Percentiles rank a stretch among this genome's conserved stretches.
These are phyloP conservation scores for Poecilia gillii DNA, from an alignment of 2,797 vertebrate genomes.

Conservation along the genomic window DNA sequence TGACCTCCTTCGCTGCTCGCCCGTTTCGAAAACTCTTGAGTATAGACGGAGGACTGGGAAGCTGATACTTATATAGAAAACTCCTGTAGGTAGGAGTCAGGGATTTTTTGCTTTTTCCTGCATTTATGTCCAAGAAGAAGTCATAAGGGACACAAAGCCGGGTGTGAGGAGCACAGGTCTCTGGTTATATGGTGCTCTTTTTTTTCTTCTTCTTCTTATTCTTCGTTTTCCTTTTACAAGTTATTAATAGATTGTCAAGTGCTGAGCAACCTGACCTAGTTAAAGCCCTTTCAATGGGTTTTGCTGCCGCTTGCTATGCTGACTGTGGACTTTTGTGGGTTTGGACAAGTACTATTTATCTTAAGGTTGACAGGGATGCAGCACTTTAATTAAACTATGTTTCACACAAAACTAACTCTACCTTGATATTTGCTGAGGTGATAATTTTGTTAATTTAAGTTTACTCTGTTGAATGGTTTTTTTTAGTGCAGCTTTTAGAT, in stretches of 20 bases:
- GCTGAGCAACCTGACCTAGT: slow-evolving; percentile 67
- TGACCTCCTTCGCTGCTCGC: slow-evolving; percentile 56
- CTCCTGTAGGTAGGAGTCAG: slow-evolving; percentile 49
- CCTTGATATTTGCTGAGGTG: not conserved
- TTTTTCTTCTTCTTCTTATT: not conserved
- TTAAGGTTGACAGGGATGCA: not conserved
- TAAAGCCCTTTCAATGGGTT: slow-evolving; percentile 60
- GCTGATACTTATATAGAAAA: slow-evolving; percentile 35
- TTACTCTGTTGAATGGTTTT: not conserved
- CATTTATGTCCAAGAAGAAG: slow-evolving; percentile 40
- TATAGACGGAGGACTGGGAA: slow-evolving; percentile 24
- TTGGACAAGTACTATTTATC: slow-evolving; percentile 22
- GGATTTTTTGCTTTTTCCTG: slow-evolving; percentile 37
- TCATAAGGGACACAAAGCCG: slow-evolving; percentile 45
- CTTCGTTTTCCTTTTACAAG: slow-evolving; percentile 13
- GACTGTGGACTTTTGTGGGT: slow-evolving; percentile 27
- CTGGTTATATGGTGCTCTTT: slow-evolving; percentile 39
- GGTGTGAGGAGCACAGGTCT: slow-evolving; percentile 42
- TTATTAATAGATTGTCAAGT: slow-evolving; percentile 67
- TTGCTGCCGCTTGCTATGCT: slow-evolving; percentile 27
- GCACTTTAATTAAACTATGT: not conserved
- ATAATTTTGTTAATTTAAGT: not conserved
- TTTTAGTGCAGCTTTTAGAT: not conserved
- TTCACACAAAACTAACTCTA: slow-evolving; percentile 1
- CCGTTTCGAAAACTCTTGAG: slow-evolving; percentile 40